These are phyloP conservation scores for Turritopsis dohrnii DNA, from an alignment of 30 jellyfish, hydroid and myxozoan genomes.

Conservation along the genomic window DNA sequence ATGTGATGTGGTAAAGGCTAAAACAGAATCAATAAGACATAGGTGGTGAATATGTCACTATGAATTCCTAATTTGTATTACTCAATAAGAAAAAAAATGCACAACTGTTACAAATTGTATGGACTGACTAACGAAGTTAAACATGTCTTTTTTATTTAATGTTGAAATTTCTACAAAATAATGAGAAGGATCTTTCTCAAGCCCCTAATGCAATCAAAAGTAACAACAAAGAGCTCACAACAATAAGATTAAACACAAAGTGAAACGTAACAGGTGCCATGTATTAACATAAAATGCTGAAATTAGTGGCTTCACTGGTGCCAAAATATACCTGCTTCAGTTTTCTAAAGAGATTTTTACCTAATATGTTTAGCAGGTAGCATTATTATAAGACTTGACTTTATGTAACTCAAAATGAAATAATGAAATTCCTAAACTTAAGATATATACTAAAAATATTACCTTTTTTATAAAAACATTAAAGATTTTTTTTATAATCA, in stretches of 20 bases:
- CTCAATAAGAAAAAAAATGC: background rate
- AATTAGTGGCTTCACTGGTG: background rate
- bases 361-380: background rate
- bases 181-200: background rate
- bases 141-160: too few species aligned
- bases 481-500: background rate
- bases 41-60: background rate
- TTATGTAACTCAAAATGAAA: background rate
- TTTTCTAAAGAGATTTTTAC: background rate
- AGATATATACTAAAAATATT: too few species aligned
- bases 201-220: background rate
- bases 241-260: background rate
- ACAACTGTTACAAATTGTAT: background rate
- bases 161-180: too few species aligned
- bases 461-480: too few species aligned
- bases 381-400: background rate
- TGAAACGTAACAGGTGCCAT: background rate
- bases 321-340: background rate
- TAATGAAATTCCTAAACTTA: background rate
- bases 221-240: background rate
- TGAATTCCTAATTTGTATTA: background rate
- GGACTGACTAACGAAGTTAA: background rate
- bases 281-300: background rate
- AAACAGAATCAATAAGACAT: background rate
- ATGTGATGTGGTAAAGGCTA: conserved; percentile 26